These are phyloP conservation scores for Margarornis squamiger DNA, from an alignment of 2,797 vertebrate genomes.

Conservation along the genomic window DNA sequence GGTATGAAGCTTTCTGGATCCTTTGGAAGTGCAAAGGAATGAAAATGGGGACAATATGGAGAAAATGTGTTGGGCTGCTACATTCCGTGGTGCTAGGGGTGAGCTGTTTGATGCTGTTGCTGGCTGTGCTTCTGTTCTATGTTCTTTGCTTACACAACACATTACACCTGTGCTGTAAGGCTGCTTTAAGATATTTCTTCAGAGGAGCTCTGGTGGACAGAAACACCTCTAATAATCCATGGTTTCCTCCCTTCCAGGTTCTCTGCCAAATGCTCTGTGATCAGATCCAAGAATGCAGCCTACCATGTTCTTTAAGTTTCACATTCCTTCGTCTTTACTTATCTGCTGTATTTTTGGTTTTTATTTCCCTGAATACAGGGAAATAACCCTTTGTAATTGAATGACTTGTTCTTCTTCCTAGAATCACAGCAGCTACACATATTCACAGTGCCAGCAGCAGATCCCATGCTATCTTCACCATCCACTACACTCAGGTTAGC, in stretches of 20 bases:
- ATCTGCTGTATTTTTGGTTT: conserved; percentile 5
- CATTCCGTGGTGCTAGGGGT: not conserved
- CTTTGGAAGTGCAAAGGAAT: not conserved
- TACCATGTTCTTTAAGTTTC: not conserved
- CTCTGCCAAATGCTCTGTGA: not conserved
- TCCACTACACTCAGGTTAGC: conserved; percentile 93
- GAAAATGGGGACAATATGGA: not conserved
- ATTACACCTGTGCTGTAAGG: not conserved
- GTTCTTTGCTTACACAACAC: not conserved
- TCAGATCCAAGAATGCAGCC: not conserved
- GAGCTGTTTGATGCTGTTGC: not conserved
- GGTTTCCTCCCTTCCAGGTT: not conserved
- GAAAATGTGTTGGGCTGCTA: not conserved
- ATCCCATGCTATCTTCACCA: conserved; percentile 97
- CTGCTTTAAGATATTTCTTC: not conserved
- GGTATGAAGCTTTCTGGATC: not conserved
- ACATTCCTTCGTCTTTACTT: not conserved
- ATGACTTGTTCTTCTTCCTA: conserved; percentile 48
- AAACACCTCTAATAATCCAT: not conserved
- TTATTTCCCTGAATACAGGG: not conserved
- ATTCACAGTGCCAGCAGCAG: conserved; percentile 97
- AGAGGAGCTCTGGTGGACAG: not conserved
- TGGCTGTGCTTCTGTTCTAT: not conserved
- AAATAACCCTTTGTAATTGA: not conserved
- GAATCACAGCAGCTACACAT: conserved; percentile 96